These are phyloP conservation scores for Octonoba sinensis DNA, from an alignment of 2,888 invertebrate species.

Conservation along the genomic window DNA sequence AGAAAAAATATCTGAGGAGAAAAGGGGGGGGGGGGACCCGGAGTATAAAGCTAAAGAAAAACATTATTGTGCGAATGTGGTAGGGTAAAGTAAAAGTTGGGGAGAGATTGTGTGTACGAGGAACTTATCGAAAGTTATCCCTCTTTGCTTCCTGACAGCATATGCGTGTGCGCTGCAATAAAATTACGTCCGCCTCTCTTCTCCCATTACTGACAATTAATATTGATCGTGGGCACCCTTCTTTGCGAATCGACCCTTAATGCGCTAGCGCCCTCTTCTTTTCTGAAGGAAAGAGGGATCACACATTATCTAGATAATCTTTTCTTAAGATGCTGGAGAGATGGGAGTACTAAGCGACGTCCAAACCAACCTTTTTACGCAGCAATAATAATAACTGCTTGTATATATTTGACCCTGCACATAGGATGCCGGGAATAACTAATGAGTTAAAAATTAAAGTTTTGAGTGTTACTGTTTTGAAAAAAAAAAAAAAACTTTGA, in stretches of 20 bases:
- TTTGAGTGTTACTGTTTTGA: too few species aligned
- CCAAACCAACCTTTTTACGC: too few species aligned
- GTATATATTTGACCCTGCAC: too few species aligned
- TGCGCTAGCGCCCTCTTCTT: constrained; percentile 47
- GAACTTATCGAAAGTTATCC: constrained; percentile 59
- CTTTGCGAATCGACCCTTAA: constrained; percentile 39
- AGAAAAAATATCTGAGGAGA: constrained; percentile 5
- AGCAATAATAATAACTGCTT: too few species aligned
- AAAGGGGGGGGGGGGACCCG: not conserved
- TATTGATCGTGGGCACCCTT: constrained; percentile 44
- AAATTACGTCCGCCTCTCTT: constrained; percentile 56
- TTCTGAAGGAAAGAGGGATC: constrained; percentile 11
- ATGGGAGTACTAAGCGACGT: too few species aligned
- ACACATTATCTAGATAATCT: too few species aligned
- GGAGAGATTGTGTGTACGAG: not conserved
- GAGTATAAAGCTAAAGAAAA: not conserved
- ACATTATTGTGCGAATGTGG: too few species aligned
- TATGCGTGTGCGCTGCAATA: constrained; percentile 59
- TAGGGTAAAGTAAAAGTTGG: too few species aligned
- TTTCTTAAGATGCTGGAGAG: too few species aligned
- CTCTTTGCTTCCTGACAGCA: constrained; percentile 55
- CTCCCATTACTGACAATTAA: constrained; percentile 63
- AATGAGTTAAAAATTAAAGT: too few species aligned
- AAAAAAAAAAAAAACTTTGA: too few species aligned
- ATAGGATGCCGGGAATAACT: too few species aligned